Conservation (phyloP, 2,113 vertebrate genomes). For the Notothenia coriiceps region DNA sequence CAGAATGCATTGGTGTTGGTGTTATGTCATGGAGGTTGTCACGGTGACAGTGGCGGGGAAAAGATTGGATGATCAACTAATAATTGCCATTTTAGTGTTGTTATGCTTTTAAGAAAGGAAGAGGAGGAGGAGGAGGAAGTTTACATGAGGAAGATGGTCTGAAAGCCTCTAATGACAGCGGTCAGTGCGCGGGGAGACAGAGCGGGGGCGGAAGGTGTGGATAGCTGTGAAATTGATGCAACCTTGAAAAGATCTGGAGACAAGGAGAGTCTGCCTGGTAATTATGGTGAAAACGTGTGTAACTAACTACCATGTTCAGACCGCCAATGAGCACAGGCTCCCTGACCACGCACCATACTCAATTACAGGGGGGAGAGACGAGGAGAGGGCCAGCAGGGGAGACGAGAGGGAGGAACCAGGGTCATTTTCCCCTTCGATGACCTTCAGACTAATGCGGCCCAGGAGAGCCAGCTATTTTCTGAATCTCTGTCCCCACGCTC, state of each 20-base stretch:
- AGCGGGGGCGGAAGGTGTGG: conserved; percentile 61
- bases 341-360: conserved; percentile 72
- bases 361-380: conserved; percentile 74
- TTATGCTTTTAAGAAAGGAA: conserved; percentile 72
- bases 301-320: conserved; percentile 82
- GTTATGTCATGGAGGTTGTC: conserved; percentile 31
- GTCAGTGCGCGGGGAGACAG: conserved; percentile 29
- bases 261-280: conserved; percentile 75
- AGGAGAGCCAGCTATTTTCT: conserved; percentile 78
- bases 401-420: conserved; percentile 58
- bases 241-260: conserved; percentile 81
- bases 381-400: conserved; percentile 54
- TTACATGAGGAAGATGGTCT: conserved; percentile 54
- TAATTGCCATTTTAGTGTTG: conserved; percentile 73
- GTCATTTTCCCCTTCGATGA: conserved; percentile 79
- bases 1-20: conserved; percentile 10
- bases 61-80: conserved; percentile 66
- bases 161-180: conserved; percentile 75
- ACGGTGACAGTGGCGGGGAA: conserved; percentile 8
- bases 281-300: conserved; percentile 83
- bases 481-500: conserved; percentile 63
- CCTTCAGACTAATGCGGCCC: conserved; percentile 82
- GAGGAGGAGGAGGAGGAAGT: conserved; percentile 51
- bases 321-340: conserved; percentile 73
- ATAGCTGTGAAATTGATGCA: conserved; percentile 81